phyloP scores from a whole-genome alignment of 2,888 invertebrate genomes.

The Biston betularia region DNA sequence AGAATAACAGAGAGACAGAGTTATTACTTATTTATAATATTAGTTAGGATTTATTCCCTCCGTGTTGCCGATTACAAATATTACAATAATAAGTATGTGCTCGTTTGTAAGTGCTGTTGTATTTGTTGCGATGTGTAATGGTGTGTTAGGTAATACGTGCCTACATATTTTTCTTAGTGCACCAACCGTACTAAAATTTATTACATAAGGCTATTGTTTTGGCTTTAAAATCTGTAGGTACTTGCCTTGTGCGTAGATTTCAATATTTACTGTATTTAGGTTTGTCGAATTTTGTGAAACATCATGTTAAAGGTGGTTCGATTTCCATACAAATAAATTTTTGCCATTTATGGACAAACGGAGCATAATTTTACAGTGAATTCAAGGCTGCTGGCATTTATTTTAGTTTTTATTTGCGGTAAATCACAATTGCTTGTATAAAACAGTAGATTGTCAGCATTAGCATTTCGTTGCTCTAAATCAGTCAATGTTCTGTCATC shows the following conservation, averaged over 20 bases:
- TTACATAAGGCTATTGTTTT: conserved; percentile 40
- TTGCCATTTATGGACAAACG: no score
- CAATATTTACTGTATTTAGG: background rate
- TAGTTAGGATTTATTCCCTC: conserved; percentile 6
- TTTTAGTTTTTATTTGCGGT: no score
- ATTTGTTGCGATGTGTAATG: conserved; percentile 37
- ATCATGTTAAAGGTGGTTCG: no score
- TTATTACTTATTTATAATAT: no score
- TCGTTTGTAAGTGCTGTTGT: background rate
- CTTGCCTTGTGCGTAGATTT: background rate
- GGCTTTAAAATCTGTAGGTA: conserved; percentile 15
- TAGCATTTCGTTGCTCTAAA: background rate
- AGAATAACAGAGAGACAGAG: no score
- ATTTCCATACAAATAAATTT: no score
- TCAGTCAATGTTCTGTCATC: no score
- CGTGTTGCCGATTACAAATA: conserved; percentile 20
- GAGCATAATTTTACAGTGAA: no score
- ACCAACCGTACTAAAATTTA: conserved; percentile 31
- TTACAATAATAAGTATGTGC: background rate
- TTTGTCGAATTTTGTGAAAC: background rate
- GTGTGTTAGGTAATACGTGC: conserved; percentile 37
- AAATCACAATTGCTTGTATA: no score
- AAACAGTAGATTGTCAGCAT: no score
- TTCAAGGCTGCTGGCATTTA: no score
- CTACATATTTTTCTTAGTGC: conserved; percentile 38